Evolutionary conservation across 2,888 invertebrate species (phyloP).

Genomic region (Tenthredo amoena): DNA sequence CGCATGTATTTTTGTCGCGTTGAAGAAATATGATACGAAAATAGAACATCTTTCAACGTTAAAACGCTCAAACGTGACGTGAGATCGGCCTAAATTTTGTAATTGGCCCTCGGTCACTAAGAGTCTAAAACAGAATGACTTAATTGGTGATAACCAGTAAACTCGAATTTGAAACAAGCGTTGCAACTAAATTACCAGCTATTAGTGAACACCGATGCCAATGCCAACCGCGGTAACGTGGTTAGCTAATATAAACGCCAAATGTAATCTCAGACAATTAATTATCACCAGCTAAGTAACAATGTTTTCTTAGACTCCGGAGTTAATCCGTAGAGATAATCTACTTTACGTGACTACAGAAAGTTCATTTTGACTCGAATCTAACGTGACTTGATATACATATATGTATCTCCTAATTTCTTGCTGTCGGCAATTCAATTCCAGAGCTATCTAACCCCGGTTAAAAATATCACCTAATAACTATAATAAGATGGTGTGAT

Average conservation of each 20-base stretch:
- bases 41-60: slow-evolving; percentile 34
- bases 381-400: neutral
- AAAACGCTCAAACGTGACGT: neutral
- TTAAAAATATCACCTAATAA: neutral
- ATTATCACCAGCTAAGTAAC: neutral
- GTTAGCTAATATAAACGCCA: neutral
- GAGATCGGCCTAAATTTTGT: neutral
- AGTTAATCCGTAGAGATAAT: neutral
- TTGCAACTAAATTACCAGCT: slow-evolving; percentile 16
- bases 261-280: slow-evolving; percentile 9
- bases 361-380: neutral
- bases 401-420: neutral
- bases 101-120: neutral
- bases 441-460: neutral
- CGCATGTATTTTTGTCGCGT: neutral
- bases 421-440: neutral
- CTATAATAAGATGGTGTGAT: slow-evolving; percentile 17
- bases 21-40: slow-evolving; percentile 25
- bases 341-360: neutral
- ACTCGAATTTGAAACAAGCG: slow-evolving; percentile 17
- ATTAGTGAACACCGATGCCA: neutral
- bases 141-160: slow-evolving; percentile 15
- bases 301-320: neutral
- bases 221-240: neutral
- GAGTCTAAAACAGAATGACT: neutral